A percentile compares a stretch with the other conserved stretches of the same genome.
phyloP scores from a whole-genome alignment of 2,797 vertebrate genomes.

The Lutjanus argentimaculatus region DNA sequence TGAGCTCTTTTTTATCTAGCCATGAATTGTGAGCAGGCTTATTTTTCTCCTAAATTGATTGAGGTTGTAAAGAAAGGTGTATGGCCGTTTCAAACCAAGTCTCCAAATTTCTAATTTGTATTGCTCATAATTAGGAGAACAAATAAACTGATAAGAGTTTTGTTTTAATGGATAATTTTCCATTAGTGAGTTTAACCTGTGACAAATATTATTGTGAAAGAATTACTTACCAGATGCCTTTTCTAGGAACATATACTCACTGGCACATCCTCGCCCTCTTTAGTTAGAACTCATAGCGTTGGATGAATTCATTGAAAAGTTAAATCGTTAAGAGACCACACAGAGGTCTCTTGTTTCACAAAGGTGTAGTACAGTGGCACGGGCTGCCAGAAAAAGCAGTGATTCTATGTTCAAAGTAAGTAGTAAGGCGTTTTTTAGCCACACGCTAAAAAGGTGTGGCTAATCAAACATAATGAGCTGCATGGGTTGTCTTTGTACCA shows the following conservation, averaged over 20 bases:
- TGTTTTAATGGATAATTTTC: not conserved
- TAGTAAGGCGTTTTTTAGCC: too few relatives aligned
- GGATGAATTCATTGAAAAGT: not conserved
- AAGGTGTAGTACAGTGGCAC: not conserved
- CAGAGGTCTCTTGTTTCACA: not conserved
- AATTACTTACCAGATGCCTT: not conserved
- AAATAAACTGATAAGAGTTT: not conserved
- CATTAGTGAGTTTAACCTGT: not conserved
- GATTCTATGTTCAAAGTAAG: not conserved
- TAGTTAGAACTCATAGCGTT: not conserved
- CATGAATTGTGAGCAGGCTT: conserved; percentile 42
- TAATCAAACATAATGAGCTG: not conserved
- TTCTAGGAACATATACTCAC: not conserved
- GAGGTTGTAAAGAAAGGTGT: conserved; percentile 32
- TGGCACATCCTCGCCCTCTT: not conserved
- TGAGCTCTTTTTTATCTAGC: conserved; percentile 38
- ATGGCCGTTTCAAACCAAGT: conserved; percentile 13
- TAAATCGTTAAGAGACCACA: not conserved
- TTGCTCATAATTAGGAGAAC: not conserved
- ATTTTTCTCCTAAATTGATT: conserved; percentile 49
- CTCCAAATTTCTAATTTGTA: conserved; percentile 26
- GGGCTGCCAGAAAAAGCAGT: not conserved
- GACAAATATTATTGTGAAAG: not conserved
- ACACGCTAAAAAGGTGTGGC: not conserved
- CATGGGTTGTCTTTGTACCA: not conserved